Evolutionary conservation across 2,797 vertebrate species (phyloP).

Genomic region (Threskiornis aethiopicus): DNA sequence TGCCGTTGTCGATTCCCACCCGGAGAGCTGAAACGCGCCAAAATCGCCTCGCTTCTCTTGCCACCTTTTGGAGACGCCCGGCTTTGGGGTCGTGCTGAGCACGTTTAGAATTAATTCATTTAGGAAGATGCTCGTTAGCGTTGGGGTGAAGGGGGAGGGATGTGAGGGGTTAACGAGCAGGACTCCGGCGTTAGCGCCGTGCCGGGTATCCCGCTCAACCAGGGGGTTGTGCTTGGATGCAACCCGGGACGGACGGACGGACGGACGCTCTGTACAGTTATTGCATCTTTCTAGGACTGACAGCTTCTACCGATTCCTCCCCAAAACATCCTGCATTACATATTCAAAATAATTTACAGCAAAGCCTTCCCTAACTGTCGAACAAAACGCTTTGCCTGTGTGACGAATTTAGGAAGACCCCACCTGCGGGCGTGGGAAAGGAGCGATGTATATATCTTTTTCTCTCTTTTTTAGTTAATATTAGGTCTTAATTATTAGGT

Average conservation of each 20-base stretch:
- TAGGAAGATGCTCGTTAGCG: background rate
- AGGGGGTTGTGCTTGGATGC: background rate
- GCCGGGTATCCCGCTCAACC: background rate
- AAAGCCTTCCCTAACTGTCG: background rate
- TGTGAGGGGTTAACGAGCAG: background rate
- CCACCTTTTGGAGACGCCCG: accelerated
- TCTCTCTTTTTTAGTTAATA: background rate
- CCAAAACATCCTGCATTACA: background rate
- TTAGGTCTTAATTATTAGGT: background rate
- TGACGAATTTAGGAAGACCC: background rate
- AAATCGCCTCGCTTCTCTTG: accelerated
- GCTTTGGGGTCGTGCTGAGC: background rate
- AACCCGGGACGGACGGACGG: too few species aligned
- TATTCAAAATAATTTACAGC: background rate
- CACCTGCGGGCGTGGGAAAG: background rate
- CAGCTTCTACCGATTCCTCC: background rate
- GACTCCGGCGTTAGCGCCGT: background rate
- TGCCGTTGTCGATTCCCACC: accelerated
- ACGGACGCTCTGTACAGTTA: background rate
- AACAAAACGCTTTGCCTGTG: background rate
- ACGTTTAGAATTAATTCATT: background rate
- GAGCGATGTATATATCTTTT: background rate
- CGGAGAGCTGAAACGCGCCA: accelerated
- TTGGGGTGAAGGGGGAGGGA: background rate
- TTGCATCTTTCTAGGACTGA: background rate